Evolutionary conservation across 2,797 vertebrate species (phyloP), one percentile per base, ranked within the genome.

Genomic region (Hippoglossus hippoglossus): DNA sequence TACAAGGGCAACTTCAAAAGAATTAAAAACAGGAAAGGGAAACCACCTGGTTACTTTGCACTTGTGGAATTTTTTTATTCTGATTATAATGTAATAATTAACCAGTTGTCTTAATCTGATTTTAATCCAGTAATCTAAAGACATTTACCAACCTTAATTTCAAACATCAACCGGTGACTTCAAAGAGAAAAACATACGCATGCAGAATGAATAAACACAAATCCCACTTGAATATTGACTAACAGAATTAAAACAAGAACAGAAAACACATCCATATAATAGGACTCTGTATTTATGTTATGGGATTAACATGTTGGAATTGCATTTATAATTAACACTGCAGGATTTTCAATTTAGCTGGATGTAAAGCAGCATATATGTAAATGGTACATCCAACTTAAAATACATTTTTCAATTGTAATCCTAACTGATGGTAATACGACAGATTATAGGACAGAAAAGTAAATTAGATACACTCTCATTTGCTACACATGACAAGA

Each of bases 271-370:
- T 28, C 41, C 41, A 50, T 15, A 47, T 25, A 63, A 56, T 13
- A 57, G 3, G 5, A 56, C 19, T 44, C 18, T 24, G 28, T 44
- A 25, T 58, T 58, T 21, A 51, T 61, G 5, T 34, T 39, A 73
- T 55, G 12, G 26, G 54, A 82, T 74, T 52, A 67, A 26, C 25
- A 24, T 25, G 41, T 60, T 55, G 26, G 16, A 59, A 59, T 8
- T 50, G 31, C 19, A 31, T 54, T 66, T 18, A 15, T 4, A 63
- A 58, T 62, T 6, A 61, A 44, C 10, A 50, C 2, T 59, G 26
- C 6, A 52, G 10, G 36, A 22, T 64, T 54, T 54, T 34, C 10
- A 31, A 9, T 71, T 49, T 21, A 21, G 8, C 52, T 28, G 25
- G 25, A 28, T 67, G 22, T 47, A 15, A 71, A 39, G 16, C 5